These are phyloP conservation scores for Heliconius aoede DNA, from an alignment of 2,888 invertebrate species.

Conservation along the genomic window DNA sequence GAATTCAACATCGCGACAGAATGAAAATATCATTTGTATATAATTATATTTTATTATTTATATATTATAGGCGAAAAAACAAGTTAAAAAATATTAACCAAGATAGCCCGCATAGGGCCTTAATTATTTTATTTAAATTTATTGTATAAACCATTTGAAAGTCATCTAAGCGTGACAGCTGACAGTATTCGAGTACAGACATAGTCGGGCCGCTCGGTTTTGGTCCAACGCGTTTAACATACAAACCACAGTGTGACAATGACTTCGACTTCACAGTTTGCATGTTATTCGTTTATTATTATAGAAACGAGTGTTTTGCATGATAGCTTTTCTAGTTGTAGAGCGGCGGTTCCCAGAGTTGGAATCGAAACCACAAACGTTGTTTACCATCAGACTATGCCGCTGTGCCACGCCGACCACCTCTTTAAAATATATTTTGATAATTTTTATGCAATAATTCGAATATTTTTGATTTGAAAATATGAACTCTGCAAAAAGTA, in stretches of 20 bases:
- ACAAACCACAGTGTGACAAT: constrained; percentile 17
- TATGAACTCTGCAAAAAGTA: neutral
- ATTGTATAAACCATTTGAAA: constrained; percentile 59
- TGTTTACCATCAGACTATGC: too few species aligned
- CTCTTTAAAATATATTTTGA: too few species aligned
- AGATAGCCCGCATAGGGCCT: constrained; percentile 49
- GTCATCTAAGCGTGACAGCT: constrained; percentile 52
- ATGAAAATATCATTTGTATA: too few species aligned
- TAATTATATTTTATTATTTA: too few species aligned
- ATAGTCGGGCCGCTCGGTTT: constrained; percentile 32
- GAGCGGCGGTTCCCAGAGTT: too few species aligned
- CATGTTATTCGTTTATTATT: neutral
- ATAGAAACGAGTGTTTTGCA: neutral
- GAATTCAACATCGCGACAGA: too few species aligned
- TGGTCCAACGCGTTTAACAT: constrained; percentile 24
- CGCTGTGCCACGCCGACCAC: too few species aligned
- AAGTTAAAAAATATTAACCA: neutral
- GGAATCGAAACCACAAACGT: too few species aligned
- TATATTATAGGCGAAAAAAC: too few species aligned
- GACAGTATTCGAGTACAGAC: constrained; percentile 43
- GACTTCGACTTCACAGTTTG: constrained; percentile 6
- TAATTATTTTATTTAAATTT: constrained; percentile 46
- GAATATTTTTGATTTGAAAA: neutral
- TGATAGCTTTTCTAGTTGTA: neutral
- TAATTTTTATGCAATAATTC: too few species aligned